Conservation (phyloP, 2,797 vertebrate genomes). For the Psittacula echo region DNA sequence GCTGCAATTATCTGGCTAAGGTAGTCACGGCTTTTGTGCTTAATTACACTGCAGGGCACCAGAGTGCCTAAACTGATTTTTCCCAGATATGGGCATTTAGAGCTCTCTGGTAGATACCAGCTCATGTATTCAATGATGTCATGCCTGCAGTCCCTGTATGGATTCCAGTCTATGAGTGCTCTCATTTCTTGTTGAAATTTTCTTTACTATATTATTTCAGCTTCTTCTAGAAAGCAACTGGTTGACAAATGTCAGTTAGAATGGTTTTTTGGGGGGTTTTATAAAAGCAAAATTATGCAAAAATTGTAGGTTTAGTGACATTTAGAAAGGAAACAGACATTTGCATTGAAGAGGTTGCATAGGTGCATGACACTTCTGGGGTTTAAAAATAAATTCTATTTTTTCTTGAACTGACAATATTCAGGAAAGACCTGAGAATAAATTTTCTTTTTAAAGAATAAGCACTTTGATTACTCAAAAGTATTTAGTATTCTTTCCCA, state of each 20-base stretch:
- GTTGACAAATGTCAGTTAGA: neutral
- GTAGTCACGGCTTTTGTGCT: neutral
- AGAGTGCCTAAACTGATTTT: neutral
- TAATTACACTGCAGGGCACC: neutral
- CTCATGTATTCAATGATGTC: neutral
- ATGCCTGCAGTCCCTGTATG: neutral
- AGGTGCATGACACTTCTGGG: neutral
- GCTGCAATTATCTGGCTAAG: neutral
- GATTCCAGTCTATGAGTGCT: neutral
- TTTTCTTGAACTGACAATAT: neutral
- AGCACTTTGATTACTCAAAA: neutral
- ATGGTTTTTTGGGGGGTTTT: neutral
- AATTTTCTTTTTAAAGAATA: neutral
- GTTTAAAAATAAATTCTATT: neutral
- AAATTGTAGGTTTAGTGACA: neutral
- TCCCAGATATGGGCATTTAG: neutral
- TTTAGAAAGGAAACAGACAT: neutral
- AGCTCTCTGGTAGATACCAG: neutral
- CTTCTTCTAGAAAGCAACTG: neutral
- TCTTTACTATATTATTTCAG: neutral
- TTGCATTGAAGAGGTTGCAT: constrained; percentile 4
- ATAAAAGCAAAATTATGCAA: neutral
- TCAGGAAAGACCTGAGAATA: neutral
- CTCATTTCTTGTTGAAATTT: neutral
- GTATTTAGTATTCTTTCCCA: neutral